Base-by-base conservation (phyloP, 1,140 invertebrate genomes). In the Chlorops oryzae region DNA sequence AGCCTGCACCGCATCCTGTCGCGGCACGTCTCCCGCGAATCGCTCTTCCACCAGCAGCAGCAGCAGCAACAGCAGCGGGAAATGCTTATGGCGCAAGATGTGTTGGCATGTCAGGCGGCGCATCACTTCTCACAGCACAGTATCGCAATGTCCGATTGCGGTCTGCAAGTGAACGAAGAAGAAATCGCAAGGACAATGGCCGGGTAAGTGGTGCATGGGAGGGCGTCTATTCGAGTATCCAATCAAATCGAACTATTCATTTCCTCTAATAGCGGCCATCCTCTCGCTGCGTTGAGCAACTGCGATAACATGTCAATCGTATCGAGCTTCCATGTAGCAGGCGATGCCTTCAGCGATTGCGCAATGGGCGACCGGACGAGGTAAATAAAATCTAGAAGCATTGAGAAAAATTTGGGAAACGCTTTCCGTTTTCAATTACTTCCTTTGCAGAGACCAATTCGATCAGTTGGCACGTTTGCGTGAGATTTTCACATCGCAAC, bases 131-230 rank as follows among this genome's bases (percentile, higher is more conserved):
- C 48, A 1, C 50, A 74, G 74, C 46, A 72, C 76, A 75, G 72
- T 72, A 77, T 58, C 59, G 60, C 40, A 59, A 64, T 57, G 79
- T 76, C 50, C 76, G 88, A 91, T 63, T 85, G 80, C 50, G 89
- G 87, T 58, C 73, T 91, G 21, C 89, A 92, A 75, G 90, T 92
- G 2, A 93, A 89, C 2, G 90, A 93, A 75, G 90, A 92, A 73
- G 90, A 94, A 63, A 92, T 93, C 38, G 88, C 88, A 2, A 78
- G 86, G 47, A 90, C 87, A 61, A 90, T 92, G 85, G 84, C 86
- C 59, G 76, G 47, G 85, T 87, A 73, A 82, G 86, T 76, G 1
- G 83, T n/a, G n/a, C 57, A 70, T 73, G 77, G 72, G 84, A 77
- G 23, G 63, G 61, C 5, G 27, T 3, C 12, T 41, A 25, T 2